Conservation (phyloP, 2,888 invertebrate genomes). For the Acanthosepion pharaonis region DNA sequence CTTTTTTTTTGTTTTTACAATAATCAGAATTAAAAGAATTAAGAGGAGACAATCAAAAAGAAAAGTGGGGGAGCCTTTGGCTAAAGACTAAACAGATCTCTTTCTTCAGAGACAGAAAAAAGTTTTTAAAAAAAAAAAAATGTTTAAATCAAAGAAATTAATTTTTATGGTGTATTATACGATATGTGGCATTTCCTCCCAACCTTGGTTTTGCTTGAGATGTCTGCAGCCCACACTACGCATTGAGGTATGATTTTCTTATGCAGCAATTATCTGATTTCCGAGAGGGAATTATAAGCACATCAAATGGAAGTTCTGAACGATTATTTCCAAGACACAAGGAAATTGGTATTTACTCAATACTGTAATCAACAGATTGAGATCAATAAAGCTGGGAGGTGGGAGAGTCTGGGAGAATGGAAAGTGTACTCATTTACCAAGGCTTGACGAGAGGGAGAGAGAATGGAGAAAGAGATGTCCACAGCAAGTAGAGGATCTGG, state of each 20-base stretch:
- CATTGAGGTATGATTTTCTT: neutral
- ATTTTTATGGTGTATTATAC: neutral
- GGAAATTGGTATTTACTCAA: slow-evolving; percentile 33
- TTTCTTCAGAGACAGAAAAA: too few relatives aligned
- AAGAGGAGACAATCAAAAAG: too few relatives aligned
- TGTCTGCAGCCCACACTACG: neutral
- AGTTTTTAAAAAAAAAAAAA: too few relatives aligned
- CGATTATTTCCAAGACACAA: neutral
- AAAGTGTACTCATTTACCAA: neutral
- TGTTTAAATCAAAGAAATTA: too few relatives aligned
- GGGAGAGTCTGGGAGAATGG: neutral
- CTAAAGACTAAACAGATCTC: too few relatives aligned
- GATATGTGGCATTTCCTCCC: neutral
- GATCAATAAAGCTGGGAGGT: neutral
- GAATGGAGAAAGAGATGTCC: neutral
- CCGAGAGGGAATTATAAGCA: slow-evolving; percentile 33
- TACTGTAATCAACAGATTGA: neutral
- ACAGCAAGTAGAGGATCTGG: neutral
- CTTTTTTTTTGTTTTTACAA: too few relatives aligned
- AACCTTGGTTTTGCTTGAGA: neutral
- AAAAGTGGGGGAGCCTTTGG: too few relatives aligned
- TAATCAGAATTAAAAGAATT: too few relatives aligned
- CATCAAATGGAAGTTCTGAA: slow-evolving; percentile 33
- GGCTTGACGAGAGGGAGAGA: neutral
- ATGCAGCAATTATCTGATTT: neutral